phyloP scores from a whole-genome alignment of 2,113 vertebrate genomes.

The Lipophrys pholis region DNA sequence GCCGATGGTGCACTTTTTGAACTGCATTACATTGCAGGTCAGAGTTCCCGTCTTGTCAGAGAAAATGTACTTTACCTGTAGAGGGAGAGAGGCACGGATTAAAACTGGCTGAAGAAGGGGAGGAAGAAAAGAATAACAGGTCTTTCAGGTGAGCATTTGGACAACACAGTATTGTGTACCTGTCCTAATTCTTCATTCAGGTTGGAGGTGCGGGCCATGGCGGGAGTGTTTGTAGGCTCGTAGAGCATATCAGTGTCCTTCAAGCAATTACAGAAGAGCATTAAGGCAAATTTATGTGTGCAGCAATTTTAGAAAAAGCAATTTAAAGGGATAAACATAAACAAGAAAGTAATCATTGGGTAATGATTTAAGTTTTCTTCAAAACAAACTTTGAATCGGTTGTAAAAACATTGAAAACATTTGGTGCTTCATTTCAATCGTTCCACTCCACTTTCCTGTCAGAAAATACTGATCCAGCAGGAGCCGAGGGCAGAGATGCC shows the following conservation, averaged over 20 bases:
- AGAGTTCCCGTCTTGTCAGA: slow-evolving; percentile 99
- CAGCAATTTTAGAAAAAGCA: too few relatives aligned
- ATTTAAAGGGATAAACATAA: too few relatives aligned
- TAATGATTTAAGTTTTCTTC: not conserved
- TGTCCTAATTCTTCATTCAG: slow-evolving; percentile 98
- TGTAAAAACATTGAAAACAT: not conserved
- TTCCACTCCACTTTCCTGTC: not conserved
- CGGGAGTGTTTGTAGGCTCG: slow-evolving; percentile 93
- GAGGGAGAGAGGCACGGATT: slow-evolving; percentile 21
- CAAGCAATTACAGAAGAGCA: slow-evolving; percentile 24
- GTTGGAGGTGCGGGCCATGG: slow-evolving; percentile 97
- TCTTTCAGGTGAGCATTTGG: not conserved
- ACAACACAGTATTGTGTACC: slow-evolving; percentile 75
- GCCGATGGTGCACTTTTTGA: slow-evolving; percentile 98
- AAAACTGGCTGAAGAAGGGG: not conserved
- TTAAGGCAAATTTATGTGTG: too few relatives aligned
- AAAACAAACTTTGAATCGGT: not conserved
- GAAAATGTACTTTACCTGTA: slow-evolving; percentile 99
- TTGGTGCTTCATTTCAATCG: not conserved
- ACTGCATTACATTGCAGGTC: slow-evolving; percentile 99
- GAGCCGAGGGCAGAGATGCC: not conserved
- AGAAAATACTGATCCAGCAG: slow-evolving; percentile 22
- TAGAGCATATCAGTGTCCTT: slow-evolving; percentile 98
- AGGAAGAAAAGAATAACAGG: not conserved
- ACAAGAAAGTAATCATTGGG: not conserved